Evolutionary conservation across 2,888 invertebrate species (phyloP).

Genomic region (Mythimna loreyi): DNA sequence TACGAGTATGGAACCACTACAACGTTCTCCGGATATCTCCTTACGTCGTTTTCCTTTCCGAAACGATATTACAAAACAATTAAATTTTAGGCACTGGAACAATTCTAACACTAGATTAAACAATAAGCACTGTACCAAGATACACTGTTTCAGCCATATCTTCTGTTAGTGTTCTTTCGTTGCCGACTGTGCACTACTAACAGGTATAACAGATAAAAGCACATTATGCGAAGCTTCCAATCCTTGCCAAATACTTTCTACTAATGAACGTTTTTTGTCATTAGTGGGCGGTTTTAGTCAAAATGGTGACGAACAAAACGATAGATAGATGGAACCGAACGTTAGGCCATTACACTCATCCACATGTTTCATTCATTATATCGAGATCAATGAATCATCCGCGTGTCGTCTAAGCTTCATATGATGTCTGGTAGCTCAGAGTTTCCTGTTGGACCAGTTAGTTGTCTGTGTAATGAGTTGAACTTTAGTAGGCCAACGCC

Average conservation of each 20-base stretch:
- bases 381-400: conserved; percentile 74
- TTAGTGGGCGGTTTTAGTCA: conserved; percentile 72
- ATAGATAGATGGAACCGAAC: conserved; percentile 69
- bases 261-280: conserved; percentile 80
- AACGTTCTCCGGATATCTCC: conserved; percentile 16
- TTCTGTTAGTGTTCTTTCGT: conserved; percentile 77
- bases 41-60: conserved; percentile 28
- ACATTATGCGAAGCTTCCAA: conserved; percentile 74
- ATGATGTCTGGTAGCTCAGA: conserved; percentile 50
- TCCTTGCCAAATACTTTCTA: conserved; percentile 83
- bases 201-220: conserved; percentile 76
- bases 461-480: conserved; percentile 45
- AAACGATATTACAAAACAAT: conserved; percentile 22
- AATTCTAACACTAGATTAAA: conserved; percentile 34
- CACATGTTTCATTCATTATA: conserved; percentile 73
- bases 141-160: conserved; percentile 83
- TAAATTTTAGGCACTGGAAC: conserved; percentile 34
- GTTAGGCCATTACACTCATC: conserved; percentile 76
- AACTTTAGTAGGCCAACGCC: conserved; percentile 18
- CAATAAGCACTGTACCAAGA: conserved; percentile 79
- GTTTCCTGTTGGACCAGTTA: conserved; percentile 58
- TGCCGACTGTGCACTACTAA: conserved; percentile 80
- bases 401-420: conserved; percentile 61
- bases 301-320: conserved; percentile 63
- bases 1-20: conserved; percentile 14